Conservation (phyloP, 2,888 invertebrate genomes). For the Hyalella azteca region DNA sequence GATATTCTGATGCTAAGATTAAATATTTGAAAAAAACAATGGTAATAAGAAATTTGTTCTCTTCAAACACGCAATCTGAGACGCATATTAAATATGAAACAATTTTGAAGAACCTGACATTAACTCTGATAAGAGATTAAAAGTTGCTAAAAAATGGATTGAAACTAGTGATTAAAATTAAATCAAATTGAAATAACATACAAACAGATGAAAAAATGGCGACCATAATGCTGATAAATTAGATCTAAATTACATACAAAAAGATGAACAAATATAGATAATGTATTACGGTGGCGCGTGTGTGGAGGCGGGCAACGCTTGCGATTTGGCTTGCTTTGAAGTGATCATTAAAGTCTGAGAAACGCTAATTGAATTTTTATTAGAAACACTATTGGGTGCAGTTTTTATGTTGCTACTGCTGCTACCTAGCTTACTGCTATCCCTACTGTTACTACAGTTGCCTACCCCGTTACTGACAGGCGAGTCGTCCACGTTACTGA, state of each 20-base stretch:
- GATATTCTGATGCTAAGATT: no score
- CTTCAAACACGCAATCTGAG: background rate
- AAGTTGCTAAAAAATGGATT: background rate
- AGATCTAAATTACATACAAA: background rate
- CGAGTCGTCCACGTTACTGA: background rate
- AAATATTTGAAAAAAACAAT: no score
- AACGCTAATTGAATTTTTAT: background rate
- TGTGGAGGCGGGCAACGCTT: conserved; percentile 56
- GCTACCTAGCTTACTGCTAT: conserved; percentile 37
- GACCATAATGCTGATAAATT: no score
- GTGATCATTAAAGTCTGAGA: background rate
- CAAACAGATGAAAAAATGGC: background rate
- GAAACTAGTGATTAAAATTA: background rate
- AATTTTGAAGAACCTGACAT: background rate
- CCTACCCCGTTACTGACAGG: conserved; percentile 21
- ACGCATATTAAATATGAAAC: background rate
- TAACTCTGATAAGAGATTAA: background rate
- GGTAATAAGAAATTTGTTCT: no score
- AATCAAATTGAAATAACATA: background rate
- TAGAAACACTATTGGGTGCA: conserved; percentile 38
- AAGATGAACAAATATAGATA: background rate
- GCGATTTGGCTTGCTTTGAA: conserved; percentile 50
- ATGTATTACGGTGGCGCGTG: conserved; percentile 52
- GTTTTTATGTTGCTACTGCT: conserved; percentile 26
- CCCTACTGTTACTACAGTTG: conserved; percentile 9